Evolutionary conservation across 2,888 invertebrate genomes (phyloP).

Genomic region (Lasius platythorax): DNA sequence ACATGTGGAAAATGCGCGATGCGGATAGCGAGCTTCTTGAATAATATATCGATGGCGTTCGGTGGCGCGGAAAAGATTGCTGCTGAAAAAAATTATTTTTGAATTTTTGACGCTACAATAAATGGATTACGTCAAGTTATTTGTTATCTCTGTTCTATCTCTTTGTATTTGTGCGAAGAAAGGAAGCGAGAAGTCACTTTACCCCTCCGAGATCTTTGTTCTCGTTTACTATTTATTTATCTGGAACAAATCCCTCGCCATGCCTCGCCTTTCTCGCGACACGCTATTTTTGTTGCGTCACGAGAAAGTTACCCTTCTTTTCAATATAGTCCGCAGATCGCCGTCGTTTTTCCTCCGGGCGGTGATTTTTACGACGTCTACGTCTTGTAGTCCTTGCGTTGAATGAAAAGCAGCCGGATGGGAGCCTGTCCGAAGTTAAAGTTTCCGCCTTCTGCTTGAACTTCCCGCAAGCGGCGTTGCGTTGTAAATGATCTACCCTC

Average conservation of each 20-base stretch:
- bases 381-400: conserved; percentile 3
- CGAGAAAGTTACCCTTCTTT: not conserved
- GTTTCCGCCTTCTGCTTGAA: conserved; percentile 44
- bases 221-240: conserved; percentile 35
- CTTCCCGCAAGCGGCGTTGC: conserved; percentile 39
- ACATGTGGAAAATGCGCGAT: not conserved
- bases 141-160: not conserved
- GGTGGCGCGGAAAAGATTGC: not conserved
- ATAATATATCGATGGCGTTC: not conserved
- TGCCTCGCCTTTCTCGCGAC: not conserved
- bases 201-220: not conserved
- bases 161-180: not conserved
- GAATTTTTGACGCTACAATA: not conserved
- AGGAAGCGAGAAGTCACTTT: conserved; percentile 5
- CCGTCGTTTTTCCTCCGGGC: not conserved
- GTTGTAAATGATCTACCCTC: conserved; percentile 50
- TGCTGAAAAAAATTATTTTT: conserved; percentile 7
- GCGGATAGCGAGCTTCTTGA: not conserved
- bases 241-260: conserved; percentile 10
- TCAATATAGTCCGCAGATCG: conserved; percentile 2
- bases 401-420: conserved; percentile 27
- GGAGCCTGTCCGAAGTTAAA: conserved; percentile 27
- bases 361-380: conserved; percentile 27
- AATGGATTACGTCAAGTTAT: not conserved
- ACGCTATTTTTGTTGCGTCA: conserved; percentile 28